Percentiles rank a stretch among this genome's conserved stretches.
Evolutionary conservation across 2,888 invertebrate species (phyloP).

Genomic region (Smittia aterrima): DNA sequence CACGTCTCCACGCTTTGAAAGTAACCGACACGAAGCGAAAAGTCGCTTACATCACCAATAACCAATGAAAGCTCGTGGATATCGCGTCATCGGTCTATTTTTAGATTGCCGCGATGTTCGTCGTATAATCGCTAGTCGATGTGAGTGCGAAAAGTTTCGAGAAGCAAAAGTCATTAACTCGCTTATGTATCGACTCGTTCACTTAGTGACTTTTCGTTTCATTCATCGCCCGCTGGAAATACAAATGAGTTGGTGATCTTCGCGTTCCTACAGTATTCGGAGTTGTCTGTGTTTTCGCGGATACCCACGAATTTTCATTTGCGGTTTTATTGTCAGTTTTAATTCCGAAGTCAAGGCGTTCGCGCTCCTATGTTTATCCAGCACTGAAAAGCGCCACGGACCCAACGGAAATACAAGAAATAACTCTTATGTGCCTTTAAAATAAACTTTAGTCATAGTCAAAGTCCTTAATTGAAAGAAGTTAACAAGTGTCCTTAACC

Average conservation of each 20-base stretch:
- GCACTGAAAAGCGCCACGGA: not conserved
- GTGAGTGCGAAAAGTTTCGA: not conserved
- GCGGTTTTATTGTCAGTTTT: slow-evolving; percentile 35
- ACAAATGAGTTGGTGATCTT: not conserved
- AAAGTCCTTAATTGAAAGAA: not conserved
- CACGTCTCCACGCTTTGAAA: slow-evolving; percentile 29
- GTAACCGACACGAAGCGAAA: not conserved
- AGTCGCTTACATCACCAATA: slow-evolving; percentile 29
- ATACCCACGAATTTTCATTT: slow-evolving; percentile 22
- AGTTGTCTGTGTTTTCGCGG: slow-evolving; percentile 20
- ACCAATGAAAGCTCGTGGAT: not conserved
- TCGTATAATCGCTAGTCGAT: not conserved
- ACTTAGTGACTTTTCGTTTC: not conserved
- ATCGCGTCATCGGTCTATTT: slow-evolving; percentile 22
- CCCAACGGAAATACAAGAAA: not conserved
- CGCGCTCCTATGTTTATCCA: slow-evolving; percentile 25
- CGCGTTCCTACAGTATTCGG: not conserved
- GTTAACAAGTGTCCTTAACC: slow-evolving; percentile 34
- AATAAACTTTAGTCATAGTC: not conserved
- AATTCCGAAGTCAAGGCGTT: slow-evolving; percentile 33
- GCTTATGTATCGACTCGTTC: not conserved
- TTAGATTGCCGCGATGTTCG: slow-evolving; percentile 18
- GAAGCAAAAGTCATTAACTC: slow-evolving; percentile 12
- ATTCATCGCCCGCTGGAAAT: not conserved
- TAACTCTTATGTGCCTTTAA: slow-evolving; percentile 32